Conservation (phyloP, 2,797 vertebrate species). For the Florisuga fusca region DNA sequence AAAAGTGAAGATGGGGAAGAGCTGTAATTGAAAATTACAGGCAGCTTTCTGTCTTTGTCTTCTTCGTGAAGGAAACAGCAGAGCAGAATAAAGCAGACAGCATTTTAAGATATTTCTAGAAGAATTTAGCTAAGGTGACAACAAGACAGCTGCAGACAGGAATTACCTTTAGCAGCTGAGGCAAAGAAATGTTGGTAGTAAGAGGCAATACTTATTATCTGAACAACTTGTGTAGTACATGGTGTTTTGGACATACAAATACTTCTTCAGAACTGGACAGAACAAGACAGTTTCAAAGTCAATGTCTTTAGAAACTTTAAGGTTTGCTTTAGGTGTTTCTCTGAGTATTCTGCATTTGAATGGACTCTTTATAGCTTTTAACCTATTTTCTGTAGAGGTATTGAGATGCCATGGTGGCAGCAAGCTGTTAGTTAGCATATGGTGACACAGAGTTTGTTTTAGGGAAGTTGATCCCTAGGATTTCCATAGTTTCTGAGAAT, state of each 20-base stretch:
- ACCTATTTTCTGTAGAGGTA: neutral
- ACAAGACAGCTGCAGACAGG: neutral
- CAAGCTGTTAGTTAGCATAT: neutral
- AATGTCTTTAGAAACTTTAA: neutral
- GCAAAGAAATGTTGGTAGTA: neutral
- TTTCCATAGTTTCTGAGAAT: neutral
- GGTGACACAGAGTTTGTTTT: neutral
- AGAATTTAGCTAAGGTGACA: neutral
- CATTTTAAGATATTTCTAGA: neutral
- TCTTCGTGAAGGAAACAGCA: neutral
- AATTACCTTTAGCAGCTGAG: neutral
- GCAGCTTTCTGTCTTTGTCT: neutral
- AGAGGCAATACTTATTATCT: neutral
- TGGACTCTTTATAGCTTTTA: neutral
- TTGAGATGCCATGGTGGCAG: neutral
- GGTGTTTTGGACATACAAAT: neutral
- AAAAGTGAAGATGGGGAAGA: neutral
- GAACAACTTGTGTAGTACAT: neutral
- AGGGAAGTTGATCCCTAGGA: neutral
- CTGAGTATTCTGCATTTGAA: neutral
- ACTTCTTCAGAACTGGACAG: neutral
- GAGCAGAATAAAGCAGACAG: neutral
- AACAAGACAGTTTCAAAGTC: neutral
- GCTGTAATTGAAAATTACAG: neutral
- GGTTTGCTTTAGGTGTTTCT: neutral